Conservation (phyloP, 37 sponge, comb jelly and placozoan species). For the Spongia lamella region DNA sequence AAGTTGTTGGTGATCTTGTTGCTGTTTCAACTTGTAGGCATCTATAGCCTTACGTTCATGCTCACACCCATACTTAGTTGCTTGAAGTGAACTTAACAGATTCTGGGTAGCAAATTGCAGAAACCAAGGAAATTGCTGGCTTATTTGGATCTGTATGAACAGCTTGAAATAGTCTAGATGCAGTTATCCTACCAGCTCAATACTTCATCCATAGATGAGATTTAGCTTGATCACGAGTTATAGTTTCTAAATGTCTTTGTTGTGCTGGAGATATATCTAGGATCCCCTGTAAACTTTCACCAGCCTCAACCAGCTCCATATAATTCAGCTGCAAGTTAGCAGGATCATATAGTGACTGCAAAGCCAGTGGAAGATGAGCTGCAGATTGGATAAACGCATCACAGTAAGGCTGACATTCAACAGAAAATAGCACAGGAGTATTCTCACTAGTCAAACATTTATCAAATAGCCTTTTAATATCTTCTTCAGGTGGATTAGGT, state of each 20-base stretch:
- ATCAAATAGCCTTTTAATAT: too few relatives aligned
- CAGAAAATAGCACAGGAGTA: too few relatives aligned
- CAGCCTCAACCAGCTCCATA: conserved; percentile 21
- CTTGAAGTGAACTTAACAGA: conserved; percentile 10
- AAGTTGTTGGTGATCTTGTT: background rate
- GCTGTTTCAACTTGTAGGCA: conserved; percentile 11
- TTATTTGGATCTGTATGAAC: conserved; percentile 22
- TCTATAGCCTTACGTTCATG: conserved; percentile 32
- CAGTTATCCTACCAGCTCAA: conserved; percentile 39
- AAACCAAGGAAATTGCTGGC: conserved; percentile 26
- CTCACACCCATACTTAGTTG: conserved; percentile 25
- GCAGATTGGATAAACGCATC: background rate
- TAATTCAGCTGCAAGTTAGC: conserved; percentile 20
- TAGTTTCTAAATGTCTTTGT: conserved; percentile 26
- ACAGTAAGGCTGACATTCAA: conserved; percentile 15
- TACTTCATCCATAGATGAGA: conserved; percentile 28
- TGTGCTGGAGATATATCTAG: conserved; percentile 3
- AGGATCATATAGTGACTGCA: conserved; percentile 22
- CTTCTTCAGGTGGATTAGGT: too few relatives aligned
- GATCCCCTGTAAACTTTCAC: conserved; percentile 4
- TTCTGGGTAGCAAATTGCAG: conserved; percentile 37
- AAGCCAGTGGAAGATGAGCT: conserved; percentile 16
- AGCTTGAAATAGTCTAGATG: conserved; percentile 27
- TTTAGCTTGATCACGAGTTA: conserved; percentile 28
- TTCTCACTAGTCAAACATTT: too few relatives aligned